phyloP scores from a whole-genome alignment of 1,140 invertebrate genomes.

The Micrasema longulum region DNA sequence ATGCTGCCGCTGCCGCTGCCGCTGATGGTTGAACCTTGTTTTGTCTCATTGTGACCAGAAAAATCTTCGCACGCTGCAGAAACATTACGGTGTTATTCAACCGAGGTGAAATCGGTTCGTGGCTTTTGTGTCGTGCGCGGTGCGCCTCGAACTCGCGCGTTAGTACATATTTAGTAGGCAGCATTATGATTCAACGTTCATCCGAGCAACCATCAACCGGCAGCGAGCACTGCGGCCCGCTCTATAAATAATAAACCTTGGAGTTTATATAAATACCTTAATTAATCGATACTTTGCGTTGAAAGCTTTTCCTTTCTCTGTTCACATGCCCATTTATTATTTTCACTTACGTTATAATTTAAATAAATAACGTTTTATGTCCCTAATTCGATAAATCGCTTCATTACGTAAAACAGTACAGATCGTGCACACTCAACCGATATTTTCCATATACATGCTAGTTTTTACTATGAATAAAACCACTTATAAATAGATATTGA shows the following conservation, averaged over 20 bases:
- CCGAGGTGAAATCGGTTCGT: conserved; percentile 32
- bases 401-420: no score
- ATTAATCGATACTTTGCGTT: conserved; percentile 8
- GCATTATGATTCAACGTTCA: conserved; percentile 2
- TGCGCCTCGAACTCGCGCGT: conserved; percentile 15
- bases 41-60: conserved; percentile 15
- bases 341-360: no score
- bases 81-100: conserved; percentile 28
- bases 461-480: no score
- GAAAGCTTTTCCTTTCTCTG: conserved; percentile 6
- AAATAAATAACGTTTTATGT: no score
- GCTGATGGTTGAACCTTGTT: conserved; percentile 6
- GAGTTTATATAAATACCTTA: conserved; percentile 11
- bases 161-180: background rate
- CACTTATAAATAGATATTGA: no score
- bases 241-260: conserved; percentile 10
- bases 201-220: no score
- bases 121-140: background rate
- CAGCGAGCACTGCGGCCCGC: no score
- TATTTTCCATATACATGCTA: no score
- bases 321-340: no score
- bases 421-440: no score
- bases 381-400: no score
- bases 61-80: conserved; percentile 8
- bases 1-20: background rate